Evolutionary conservation across 2,113 vertebrate species (phyloP), one percentile per base, ranked within the genome.

Genomic region (Lanius collurio): DNA sequence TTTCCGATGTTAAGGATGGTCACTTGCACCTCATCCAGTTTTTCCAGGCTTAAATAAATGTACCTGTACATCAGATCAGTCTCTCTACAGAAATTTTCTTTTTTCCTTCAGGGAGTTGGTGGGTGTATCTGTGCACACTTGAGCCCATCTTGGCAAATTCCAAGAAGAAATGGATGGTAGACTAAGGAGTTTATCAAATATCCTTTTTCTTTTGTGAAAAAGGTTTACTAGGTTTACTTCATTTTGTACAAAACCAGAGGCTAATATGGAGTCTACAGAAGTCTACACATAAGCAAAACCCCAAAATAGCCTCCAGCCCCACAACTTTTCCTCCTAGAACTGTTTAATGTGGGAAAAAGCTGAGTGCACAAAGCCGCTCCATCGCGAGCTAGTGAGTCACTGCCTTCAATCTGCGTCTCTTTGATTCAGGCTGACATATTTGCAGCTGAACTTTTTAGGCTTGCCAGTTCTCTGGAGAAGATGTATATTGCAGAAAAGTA

Each of bases 371-470:
- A 55, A 83, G 75, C 35, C 79, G 6, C 67, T 85, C 78, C 31
- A 24, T n/a, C 1, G 2, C 3, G 67, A 95, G 77, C 60, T 46
- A 15, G 75, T 95, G 95, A 95, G 84, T 94, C 87, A 89, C 70
- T 47, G 30, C 60, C 26, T 96, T 44, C 65, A 91, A 44, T 93
- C 63, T 86, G 76, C 26, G 53, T 56, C 39, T 69, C 30, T 68
- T 87, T 19, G 42, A 50, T 74, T 94, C 87, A 67, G 60, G 68
- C 68, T 95, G 85, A 92, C 2, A 2, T 64, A 31, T 67, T 73
- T 59, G 39, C 82, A 79, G 70, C 78, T 91, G 76, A 96, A 88
- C 75, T 44, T 94, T 88, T 90, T 67, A 88, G 71, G 59, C 33
- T 93, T 95, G 71, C 67, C 79, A 77, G 76, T 80, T 93, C 75